Base-by-base conservation (phyloP, 1,140 invertebrate species). In the Papilio dardanus region DNA sequence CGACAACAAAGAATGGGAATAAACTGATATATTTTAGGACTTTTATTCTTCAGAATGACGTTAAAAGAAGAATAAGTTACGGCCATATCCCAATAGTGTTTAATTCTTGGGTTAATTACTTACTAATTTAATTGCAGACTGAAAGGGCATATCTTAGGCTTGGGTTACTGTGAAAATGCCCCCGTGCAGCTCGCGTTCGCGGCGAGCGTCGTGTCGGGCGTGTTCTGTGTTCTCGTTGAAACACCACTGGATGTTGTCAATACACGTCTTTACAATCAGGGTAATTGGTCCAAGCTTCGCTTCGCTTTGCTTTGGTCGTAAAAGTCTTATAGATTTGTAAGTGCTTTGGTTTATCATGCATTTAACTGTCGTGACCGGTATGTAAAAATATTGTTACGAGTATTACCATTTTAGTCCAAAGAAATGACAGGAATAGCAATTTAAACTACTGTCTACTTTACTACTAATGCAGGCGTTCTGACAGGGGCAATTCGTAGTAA, bases 211-310 rank as follows among this genome's bases (percentile, higher is more conserved):
- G 86, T 96, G 14, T 96, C 96, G 79, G 97, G 97, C 37, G 88
- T 96, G 69, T 94, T 95, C 19, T 95, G 97, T 74, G 95, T 96
- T 7, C 68, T 96, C 4, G 94, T 95, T 71, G 97, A 98, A 95
- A 97, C 97, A 10, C 97, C 97, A 1, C 96, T 98, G 86, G 97
- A 98, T 79, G 86, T 92, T 31, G 86, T 87, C 74, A 92, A 89
- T 84, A 92, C 90, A 8, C 80, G 90, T 50, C 88, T 92, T 74
- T 89, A 83, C 73, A 92, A 92, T 76, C 90, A 92, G 89, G 89
- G 90, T 93, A 92, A 92, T 58, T 42, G 77, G 79, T 77, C 35
- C 33, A 21, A 73, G 8, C 54, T 62, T 74, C 5, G 50, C 10
- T 75, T 42, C 33, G 62, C 75, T 74, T 71, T 68, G 33, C 24